Evolutionary conservation across 2,797 vertebrate genomes (phyloP).

Genomic region (Pangasius mekongensis): DNA sequence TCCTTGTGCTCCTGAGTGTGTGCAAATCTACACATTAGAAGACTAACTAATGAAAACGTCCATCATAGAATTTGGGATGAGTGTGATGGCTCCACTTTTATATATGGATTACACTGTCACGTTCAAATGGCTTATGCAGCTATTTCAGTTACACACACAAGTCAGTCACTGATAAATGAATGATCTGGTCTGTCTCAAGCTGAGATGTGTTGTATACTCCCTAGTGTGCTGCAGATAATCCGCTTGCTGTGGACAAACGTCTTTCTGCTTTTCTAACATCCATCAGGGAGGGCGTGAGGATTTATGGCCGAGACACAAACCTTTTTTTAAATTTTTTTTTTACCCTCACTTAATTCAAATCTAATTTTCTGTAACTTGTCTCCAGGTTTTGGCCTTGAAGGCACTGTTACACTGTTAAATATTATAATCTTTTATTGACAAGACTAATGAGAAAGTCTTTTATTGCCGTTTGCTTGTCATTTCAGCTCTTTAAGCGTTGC

Average conservation of each 20-base stretch:
- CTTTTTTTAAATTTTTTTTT: too few species aligned
- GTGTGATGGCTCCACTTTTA: too few species aligned
- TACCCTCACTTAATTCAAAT: not conserved
- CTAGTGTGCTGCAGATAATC: not conserved
- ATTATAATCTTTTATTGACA: not conserved
- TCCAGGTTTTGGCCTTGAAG: not conserved
- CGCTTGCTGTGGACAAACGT: too few species aligned
- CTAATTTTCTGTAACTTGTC: too few species aligned
- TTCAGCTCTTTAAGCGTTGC: not conserved
- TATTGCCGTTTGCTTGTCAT: not conserved
- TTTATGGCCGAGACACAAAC: too few species aligned
- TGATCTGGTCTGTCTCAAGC: not conserved
- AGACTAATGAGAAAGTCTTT: not conserved
- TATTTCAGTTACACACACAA: not conserved
- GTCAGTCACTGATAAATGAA: not conserved
- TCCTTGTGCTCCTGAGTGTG: too few species aligned
- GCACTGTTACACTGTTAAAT: not conserved
- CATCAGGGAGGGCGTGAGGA: not conserved
- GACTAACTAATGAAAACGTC: too few species aligned
- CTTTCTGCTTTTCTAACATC: too few species aligned
- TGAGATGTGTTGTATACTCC: not conserved
- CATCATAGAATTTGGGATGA: too few species aligned
- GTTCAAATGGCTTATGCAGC: not conserved
- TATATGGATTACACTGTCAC: too few species aligned
- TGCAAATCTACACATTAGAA: too few species aligned